Percentiles rank a stretch among this genome's conserved stretches.
phyloP scores from a whole-genome alignment of 2,113 vertebrate genomes.

The Orcinus orca region DNA sequence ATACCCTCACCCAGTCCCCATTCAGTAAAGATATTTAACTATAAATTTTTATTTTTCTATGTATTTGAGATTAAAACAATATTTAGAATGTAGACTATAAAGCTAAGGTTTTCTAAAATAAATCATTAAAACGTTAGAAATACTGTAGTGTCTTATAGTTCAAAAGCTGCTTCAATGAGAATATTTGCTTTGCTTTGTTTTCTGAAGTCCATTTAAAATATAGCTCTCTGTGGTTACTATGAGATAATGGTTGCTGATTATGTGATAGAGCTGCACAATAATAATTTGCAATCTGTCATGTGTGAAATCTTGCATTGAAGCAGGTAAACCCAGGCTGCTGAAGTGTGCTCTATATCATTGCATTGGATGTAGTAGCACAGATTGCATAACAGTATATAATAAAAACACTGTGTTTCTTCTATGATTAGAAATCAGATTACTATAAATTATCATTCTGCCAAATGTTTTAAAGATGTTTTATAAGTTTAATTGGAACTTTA shows the following conservation, averaged over 20 bases:
- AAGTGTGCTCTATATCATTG: not conserved
- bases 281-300: slow-evolving; percentile 66
- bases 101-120: not conserved
- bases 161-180: not conserved
- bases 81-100: not conserved
- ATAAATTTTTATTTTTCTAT: not conserved
- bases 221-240: not conserved
- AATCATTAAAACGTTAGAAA: not conserved
- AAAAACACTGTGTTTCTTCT: slow-evolving; percentile 23
- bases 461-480: slow-evolving; percentile 36
- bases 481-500: slow-evolving; percentile 25
- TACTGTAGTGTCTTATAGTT: not conserved
- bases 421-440: slow-evolving; percentile 45
- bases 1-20: not conserved
- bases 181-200: slow-evolving; percentile 34
- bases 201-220: slow-evolving; percentile 33
- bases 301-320: slow-evolving; percentile 58
- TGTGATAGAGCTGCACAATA: slow-evolving; percentile 26
- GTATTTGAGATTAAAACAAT: not conserved
- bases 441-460: slow-evolving; percentile 44
- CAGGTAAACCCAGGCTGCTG: slow-evolving; percentile 8
- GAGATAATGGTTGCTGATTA: slow-evolving; percentile 9
- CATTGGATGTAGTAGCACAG: slow-evolving; percentile 42
- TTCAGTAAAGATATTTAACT: not conserved
- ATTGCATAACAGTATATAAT: slow-evolving; percentile 12